Evolutionary conservation across 2,888 invertebrate genomes (phyloP), one percentile per base, ranked within the genome.

Genomic region (Sphaerophoria rueppellii): DNA sequence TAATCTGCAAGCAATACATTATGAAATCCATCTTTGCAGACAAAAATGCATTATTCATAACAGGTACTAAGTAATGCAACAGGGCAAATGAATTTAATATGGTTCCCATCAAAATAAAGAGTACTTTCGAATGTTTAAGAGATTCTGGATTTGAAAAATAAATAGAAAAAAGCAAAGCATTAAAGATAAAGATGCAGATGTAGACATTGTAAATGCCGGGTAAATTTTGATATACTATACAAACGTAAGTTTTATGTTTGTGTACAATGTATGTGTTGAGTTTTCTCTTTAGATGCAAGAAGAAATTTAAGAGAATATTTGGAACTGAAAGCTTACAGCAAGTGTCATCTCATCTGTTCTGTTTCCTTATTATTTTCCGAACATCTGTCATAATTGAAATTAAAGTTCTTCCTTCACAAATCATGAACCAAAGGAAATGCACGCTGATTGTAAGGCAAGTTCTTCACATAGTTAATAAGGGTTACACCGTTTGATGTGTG

Each of bases 31-130:
- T 24, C 24, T 24, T 24, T 24, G 24, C 24, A 24, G 24, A 24
- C 24, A 24, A 46, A 46, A 43, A 43, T n/a, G 37, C 52, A 32
- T 54, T 61, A 71, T 75, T 60, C 11, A 35, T 37, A 24, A 24
- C 2, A 24, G 1, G 24, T 24, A 24, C 24, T 72, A 82, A 82
- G 67, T 76, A 82, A 77, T 77, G 81, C 81, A 82, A 82, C 81
- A 82, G 81, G 77, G 81, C 81, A 72, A 50, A 24, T 34, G 4
- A 11, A n/a, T 55, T 34, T 34, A 34, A 11, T 4, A 43, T 43
- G 12, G 4, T 67, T 37, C 58, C 37, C 3, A 14, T 11, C 37
- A 12, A 71, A 37, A 12, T 35, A 57, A 50, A 67, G 48, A 63
- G 34, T 6, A 5, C 12, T n/a, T 58, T 58, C 11, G 37, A 9